These are phyloP conservation scores for Crematogaster levior DNA, from an alignment of 2,888 invertebrate genomes.

Conservation along the genomic window DNA sequence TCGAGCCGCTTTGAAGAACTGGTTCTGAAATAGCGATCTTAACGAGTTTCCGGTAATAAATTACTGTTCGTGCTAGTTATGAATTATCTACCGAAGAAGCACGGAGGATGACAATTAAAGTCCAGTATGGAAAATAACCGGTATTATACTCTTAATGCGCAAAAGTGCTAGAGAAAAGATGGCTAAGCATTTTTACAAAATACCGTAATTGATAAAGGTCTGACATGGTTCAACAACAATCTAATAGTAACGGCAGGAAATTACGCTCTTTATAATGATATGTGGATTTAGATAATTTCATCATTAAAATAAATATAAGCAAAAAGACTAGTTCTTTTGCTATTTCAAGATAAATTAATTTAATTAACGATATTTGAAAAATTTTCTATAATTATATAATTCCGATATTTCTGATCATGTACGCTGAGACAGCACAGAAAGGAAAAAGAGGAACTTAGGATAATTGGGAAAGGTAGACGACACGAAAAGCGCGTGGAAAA, in stretches of 20 bases:
- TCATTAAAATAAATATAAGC: neutral
- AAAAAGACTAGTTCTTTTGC: neutral
- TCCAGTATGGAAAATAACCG: constrained; percentile 44
- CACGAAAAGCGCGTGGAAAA: neutral
- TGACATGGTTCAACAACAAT: constrained; percentile 12
- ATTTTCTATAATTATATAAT: neutral
- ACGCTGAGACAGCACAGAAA: neutral
- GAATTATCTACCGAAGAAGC: constrained; percentile 40
- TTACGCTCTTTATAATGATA: neutral
- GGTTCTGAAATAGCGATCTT: constrained; percentile 50
- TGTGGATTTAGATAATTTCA: neutral
- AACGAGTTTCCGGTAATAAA: constrained; percentile 53
- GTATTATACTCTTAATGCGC: constrained; percentile 40
- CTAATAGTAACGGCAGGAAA: constrained; percentile 21
- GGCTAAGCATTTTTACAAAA: constrained; percentile 9
- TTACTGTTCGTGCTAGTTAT: constrained; percentile 41
- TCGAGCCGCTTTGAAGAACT: constrained; percentile 41
- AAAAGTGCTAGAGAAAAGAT: constrained; percentile 41
- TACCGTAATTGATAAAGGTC: constrained; percentile 4
- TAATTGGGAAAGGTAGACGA: neutral
- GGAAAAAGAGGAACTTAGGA: neutral
- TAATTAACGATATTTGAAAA: neutral
- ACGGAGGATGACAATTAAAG: constrained; percentile 47
- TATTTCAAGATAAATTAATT: neutral
- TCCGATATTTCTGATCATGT: neutral